A percentile compares a stretch with the other conserved stretches of the same genome.
These are phyloP conservation scores for Anastatus disparis DNA, from an alignment of 1,140 invertebrate genomes.

Conservation along the genomic window DNA sequence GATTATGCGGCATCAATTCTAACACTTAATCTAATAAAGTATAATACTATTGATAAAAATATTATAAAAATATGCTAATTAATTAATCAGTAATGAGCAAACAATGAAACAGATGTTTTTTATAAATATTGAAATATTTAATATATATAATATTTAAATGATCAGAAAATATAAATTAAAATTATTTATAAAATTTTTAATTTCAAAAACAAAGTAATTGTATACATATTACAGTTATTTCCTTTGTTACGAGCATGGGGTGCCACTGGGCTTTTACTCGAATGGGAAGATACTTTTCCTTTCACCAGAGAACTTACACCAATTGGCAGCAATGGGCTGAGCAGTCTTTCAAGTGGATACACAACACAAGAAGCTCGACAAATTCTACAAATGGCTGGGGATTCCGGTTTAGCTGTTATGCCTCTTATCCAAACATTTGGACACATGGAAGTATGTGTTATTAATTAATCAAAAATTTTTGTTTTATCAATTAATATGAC, in stretches of 20 bases:
- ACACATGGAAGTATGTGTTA: slow-evolving; percentile 78
- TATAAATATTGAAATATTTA: too few species aligned
- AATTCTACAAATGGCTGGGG: slow-evolving; percentile 71
- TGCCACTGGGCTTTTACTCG: slow-evolving; percentile 84
- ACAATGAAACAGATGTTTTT: too few species aligned
- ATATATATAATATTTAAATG: too few species aligned
- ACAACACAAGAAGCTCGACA: slow-evolving; percentile 70
- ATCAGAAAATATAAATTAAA: neutral
- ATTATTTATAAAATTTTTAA: neutral
- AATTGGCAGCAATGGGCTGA: slow-evolving; percentile 71
- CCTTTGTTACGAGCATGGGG: slow-evolving; percentile 74
- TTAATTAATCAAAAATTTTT: neutral
- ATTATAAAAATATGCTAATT: neutral
- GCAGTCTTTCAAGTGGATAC: slow-evolving; percentile 73
- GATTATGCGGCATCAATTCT: too few species aligned
- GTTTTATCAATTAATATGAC: slow-evolving; percentile 19
- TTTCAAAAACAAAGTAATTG: too few species aligned
- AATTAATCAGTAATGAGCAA: neutral
- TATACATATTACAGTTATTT: slow-evolving; percentile 65
- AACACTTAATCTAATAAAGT: too few species aligned
- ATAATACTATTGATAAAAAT: neutral
- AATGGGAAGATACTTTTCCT: slow-evolving; percentile 96
- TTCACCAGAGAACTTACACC: slow-evolving; percentile 75
- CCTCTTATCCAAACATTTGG: slow-evolving; percentile 97
- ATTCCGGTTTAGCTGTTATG: slow-evolving; percentile 80